Conservation (phyloP, 2,888 invertebrate species). For the Tetragonisca angustula region DNA sequence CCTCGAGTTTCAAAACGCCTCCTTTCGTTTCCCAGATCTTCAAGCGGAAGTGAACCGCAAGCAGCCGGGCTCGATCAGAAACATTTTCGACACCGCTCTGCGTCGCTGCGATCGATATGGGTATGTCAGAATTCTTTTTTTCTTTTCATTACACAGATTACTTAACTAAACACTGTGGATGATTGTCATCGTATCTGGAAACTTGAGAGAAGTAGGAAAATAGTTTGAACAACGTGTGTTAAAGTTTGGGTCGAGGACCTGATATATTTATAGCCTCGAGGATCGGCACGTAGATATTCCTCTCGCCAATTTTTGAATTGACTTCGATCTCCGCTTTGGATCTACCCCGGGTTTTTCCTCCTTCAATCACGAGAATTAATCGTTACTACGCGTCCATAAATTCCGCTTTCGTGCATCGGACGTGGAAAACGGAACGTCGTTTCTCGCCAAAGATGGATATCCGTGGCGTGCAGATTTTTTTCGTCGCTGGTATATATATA, state of each 20-base stretch:
- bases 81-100: neutral
- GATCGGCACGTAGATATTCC: neutral
- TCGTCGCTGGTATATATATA: no score
- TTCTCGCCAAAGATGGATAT: conserved; percentile 39
- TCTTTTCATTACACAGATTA: no score
- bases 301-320: neutral
- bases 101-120: neutral
- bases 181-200: no score
- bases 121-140: neutral
- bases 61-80: neutral
- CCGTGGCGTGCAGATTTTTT: conserved; percentile 18
- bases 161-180: no score
- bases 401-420: conserved; percentile 3
- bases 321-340: neutral
- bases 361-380: conserved; percentile 29
- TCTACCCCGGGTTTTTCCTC: neutral
- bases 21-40: neutral
- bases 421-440: conserved; percentile 20
- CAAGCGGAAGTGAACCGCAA: neutral
- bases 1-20: neutral
- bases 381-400: conserved; percentile 33
- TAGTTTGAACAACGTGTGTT: neutral
- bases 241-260: neutral
- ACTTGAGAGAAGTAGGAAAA: no score
- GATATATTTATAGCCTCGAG: no score